Evolutionary conservation across 1,140 invertebrate species (phyloP), one percentile per base, ranked within the genome.

Genomic region (Sitodiplosis mosellana): DNA sequence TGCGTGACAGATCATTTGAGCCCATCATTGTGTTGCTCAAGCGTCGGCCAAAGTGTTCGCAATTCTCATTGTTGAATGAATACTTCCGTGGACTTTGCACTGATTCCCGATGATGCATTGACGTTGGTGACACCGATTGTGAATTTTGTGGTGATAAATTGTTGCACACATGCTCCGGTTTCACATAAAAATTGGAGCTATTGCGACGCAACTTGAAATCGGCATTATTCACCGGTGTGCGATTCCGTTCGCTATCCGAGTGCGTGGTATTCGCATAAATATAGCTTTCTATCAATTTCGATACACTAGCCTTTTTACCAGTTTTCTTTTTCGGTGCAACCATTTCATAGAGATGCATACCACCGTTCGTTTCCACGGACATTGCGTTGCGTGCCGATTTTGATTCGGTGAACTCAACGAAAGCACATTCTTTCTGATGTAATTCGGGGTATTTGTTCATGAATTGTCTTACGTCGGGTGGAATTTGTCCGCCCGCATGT

Each of bases 381-480:
- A 82, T 69, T 1, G 88, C 87, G 46, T 78, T 76, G 56, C 83
- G 74, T 0, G 88, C 88, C 8, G 80, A 76, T 45, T 87, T 85
- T 1, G 87, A 86, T 49, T 84, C 76, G 45, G 87, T 83, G 61
- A 91, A 95, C 68, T 93, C 88, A 38, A 92, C 77, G 53, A 92
- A 70, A 8, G 88, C 88, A 67, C 84, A 90, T 50, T 88, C 80
- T 56, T 82, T 77, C 51, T 80, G 81, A 48, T 75, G 75, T 59
- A 90, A 70, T 59, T 88, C 86, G n/a, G 87, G 86, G 60, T 89
- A 83, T 61, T 88, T 91, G 58, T 84, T 82, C 52, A 87, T 79
- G 56, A 90, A 87, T 61, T 87, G 83, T 47, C 87, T 77, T 15
- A 91, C 81, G 66, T 93, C 87, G 19, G 84, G 79, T 4, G 87